A percentile compares a stretch with the other conserved stretches of the same genome.
These are phyloP conservation scores for Trididemnum miniatum DNA, from an alignment of 23 tunicate genomes.

Conservation along the genomic window DNA sequence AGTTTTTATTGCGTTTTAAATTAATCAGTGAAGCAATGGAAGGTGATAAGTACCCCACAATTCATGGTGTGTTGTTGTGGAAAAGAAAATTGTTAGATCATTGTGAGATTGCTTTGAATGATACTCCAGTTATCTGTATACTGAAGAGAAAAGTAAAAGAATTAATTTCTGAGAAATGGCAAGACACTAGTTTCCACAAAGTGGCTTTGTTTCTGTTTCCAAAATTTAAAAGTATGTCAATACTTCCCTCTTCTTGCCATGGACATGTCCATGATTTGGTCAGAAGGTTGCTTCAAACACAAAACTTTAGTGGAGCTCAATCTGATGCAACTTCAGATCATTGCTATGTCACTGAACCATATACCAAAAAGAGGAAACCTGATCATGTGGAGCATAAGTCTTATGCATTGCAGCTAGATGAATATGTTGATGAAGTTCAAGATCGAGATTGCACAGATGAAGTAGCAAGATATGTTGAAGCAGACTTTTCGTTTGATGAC, in stretches of 20 bases:
- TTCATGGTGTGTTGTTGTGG: conserved; percentile 10
- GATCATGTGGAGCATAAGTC: too few species aligned
- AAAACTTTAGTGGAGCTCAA: neutral
- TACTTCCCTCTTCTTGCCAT: neutral
- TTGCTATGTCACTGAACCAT: neutral
- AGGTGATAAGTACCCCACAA: neutral
- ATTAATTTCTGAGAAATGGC: neutral
- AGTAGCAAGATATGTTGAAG: neutral
- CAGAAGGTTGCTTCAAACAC: neutral
- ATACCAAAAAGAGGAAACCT: too few species aligned
- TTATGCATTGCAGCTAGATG: neutral
- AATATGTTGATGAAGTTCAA: neutral
- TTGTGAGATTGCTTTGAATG: neutral
- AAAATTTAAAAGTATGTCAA: neutral
- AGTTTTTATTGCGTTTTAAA: neutral
- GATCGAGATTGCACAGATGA: neutral
- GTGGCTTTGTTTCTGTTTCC: too few species aligned
- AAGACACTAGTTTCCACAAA: neutral
- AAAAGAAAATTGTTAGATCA: conserved; percentile 4
- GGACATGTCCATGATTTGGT: neutral
- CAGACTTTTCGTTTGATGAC: neutral
- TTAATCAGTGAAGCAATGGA: conserved; percentile 2
- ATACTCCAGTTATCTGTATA: neutral
- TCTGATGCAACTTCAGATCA: neutral
- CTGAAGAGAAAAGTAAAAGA: neutral